Percentiles rank a stretch among this genome's conserved stretches.
Conservation (phyloP, 1,140 invertebrate species). For the Lethocerus indicus region DNA sequence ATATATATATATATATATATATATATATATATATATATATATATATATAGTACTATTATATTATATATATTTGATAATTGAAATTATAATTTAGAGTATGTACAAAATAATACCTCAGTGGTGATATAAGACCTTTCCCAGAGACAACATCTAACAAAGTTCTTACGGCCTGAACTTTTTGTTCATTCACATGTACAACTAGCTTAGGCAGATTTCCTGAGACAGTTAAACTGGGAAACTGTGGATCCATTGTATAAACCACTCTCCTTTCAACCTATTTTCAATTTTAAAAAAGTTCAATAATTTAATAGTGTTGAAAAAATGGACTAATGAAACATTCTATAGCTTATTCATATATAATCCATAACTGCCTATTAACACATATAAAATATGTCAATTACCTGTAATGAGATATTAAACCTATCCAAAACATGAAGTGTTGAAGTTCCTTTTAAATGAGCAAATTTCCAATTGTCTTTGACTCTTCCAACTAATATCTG, state of each 20-base stretch:
- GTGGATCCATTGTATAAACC: constrained; percentile 64
- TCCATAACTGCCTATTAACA: too few species aligned
- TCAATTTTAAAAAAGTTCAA: too few species aligned
- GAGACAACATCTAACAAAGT: constrained; percentile 28
- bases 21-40: neutral
- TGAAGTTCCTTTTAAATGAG: constrained; percentile 63
- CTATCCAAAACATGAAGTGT: constrained; percentile 74
- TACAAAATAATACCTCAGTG: constrained; percentile 21
- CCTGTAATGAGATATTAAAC: constrained; percentile 74
- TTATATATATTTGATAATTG: neutral
- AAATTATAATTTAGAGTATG: neutral
- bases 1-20: neutral
- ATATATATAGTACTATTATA: neutral
- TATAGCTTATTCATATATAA: too few species aligned
- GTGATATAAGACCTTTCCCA: constrained; percentile 27
- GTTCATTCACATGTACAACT: constrained; percentile 77
- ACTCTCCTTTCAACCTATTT: constrained; percentile 56
- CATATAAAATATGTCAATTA: too few species aligned
- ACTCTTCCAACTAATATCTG: constrained; percentile 76
- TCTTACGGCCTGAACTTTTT: constrained; percentile 53
- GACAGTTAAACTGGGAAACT: constrained; percentile 65
- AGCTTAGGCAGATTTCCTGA: constrained; percentile 71
- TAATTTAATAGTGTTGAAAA: too few species aligned
- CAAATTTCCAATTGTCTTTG: constrained; percentile 78
- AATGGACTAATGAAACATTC: too few species aligned